A percentile compares a stretch with the other conserved stretches of the same genome.
Evolutionary conservation across 2,888 invertebrate genomes (phyloP).

Genomic region (Trichogramma dendrolimi): DNA sequence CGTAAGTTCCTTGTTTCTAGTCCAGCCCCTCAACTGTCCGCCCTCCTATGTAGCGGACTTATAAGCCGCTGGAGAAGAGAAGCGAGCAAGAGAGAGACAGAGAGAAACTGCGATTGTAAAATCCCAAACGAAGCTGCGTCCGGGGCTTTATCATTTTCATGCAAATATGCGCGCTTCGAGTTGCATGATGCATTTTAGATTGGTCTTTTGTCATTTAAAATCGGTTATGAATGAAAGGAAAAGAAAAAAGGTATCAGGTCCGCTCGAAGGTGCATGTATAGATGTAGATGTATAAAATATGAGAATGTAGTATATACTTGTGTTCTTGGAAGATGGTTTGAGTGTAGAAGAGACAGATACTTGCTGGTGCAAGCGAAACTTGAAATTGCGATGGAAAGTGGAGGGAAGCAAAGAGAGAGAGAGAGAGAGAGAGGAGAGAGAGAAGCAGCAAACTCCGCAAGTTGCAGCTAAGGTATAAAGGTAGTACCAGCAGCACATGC

Average conservation of each 20-base stretch:
- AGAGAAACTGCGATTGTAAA: background rate
- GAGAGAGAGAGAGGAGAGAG: background rate
- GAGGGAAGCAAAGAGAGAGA: background rate
- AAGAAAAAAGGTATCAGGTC: background rate
- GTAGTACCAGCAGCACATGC: too few relatives aligned
- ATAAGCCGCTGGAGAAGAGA: background rate
- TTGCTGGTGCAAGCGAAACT: conserved; percentile 1
- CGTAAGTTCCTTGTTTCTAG: conserved; percentile 38
- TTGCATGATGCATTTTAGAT: too few relatives aligned
- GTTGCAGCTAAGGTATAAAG: too few relatives aligned
- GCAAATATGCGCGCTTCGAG: too few relatives aligned
- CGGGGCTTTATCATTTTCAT: background rate
- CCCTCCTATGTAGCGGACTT: conserved; percentile 12
- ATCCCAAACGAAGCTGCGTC: background rate
- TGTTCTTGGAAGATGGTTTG: too few relatives aligned
- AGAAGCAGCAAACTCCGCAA: background rate
- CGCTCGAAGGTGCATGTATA: background rate
- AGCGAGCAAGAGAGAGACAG: background rate
- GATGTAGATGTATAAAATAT: background rate
- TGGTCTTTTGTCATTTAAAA: too few relatives aligned
- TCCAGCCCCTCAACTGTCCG: conserved; percentile 16
- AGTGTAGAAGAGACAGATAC: background rate
- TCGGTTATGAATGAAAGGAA: conserved; percentile 1
- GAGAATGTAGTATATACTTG: too few relatives aligned
- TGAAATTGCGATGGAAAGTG: conserved; percentile 8